Evolutionary conservation across 2,888 invertebrate species (phyloP).

Genomic region (Celastrina argiolus): DNA sequence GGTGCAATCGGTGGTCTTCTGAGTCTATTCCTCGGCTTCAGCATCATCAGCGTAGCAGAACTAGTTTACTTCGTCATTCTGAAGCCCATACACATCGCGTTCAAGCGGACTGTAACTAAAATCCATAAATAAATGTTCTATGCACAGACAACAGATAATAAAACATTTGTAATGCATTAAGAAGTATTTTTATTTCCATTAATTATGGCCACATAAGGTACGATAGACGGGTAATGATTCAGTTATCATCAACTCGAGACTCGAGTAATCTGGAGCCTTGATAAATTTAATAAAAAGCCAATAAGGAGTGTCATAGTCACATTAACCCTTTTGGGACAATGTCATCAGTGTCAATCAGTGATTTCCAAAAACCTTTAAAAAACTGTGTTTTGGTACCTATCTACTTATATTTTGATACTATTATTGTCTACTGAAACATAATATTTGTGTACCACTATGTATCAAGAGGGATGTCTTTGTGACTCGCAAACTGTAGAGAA

Average conservation of each 20-base stretch:
- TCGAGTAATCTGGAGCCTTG: too few relatives aligned
- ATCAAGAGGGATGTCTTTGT: conserved; percentile 46
- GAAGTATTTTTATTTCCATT: background rate
- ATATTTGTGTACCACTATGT: conserved; percentile 40
- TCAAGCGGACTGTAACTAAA: conserved; percentile 14
- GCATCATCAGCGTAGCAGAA: conserved; percentile 69
- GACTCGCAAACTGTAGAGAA: conserved; percentile 35
- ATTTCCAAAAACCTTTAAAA: too few relatives aligned
- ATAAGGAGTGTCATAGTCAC: too few relatives aligned
- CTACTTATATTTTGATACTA: conserved; percentile 12
- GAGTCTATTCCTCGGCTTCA: conserved; percentile 71
- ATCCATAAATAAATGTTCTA: background rate
- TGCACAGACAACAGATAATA: background rate
- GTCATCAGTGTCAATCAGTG: too few relatives aligned
- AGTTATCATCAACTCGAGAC: too few relatives aligned
- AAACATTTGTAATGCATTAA: background rate
- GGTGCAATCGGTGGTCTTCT: conserved; percentile 70
- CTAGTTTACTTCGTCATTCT: conserved; percentile 61
- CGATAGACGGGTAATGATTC: too few relatives aligned
- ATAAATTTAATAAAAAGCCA: too few relatives aligned
- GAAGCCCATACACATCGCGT: conserved; percentile 43
- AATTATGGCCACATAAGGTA: too few relatives aligned
- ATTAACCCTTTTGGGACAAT: too few relatives aligned
- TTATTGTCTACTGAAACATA: background rate
- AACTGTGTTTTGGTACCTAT: too few relatives aligned